Evolutionary conservation across 2,888 invertebrate species (phyloP), one percentile per base, ranked within the genome.

Genomic region (Fabriciana adippe): DNA sequence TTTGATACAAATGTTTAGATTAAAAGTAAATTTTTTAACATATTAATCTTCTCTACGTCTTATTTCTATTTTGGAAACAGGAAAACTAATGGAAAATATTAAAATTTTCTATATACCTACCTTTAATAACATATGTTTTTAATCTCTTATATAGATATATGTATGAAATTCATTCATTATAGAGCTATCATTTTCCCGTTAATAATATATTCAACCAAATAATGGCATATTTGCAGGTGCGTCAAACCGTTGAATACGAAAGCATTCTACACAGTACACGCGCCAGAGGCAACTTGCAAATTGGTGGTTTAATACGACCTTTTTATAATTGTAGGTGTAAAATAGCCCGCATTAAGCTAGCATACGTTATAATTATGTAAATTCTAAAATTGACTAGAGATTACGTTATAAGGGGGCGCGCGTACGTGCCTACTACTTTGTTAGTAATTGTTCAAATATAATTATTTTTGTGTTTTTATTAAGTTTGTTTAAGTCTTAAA

Each of bases 301-400:
- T 85, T 85, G 81, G 79, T 76, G 78, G 81, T 78, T 81, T 78
- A 73, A 75, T 79, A 74, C 74, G 74, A 76, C 76, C 72, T 71
- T 75, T 72, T 76, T 75, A 73, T 74, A 75, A 73, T 76, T 73
- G 70, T 74, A 73, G 57, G 69, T 69, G 69, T 67, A 66, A 66
- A 70, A 69, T 69, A 69, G 62, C 53, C 59, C 57, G 65, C 59
- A 69, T 69, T 69, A 71, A 64, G 50, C 48, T 61, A 51, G 62
- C 48, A 16, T 53, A 59, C 35, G 66, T 62, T 59, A 57, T 67
- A 65, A 57, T 69, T 67, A 69, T 65, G 64, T 66, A 53, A 70
- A 70, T 70, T 51, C n/a, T 48, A 62, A 61, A 66, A 66, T 66
- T 68, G 56, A 57, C n/a, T 15, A 68, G 56, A 56, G 48, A 64